Base-by-base conservation (phyloP, 2,888 invertebrate species). In the Choreutis nemorana region DNA sequence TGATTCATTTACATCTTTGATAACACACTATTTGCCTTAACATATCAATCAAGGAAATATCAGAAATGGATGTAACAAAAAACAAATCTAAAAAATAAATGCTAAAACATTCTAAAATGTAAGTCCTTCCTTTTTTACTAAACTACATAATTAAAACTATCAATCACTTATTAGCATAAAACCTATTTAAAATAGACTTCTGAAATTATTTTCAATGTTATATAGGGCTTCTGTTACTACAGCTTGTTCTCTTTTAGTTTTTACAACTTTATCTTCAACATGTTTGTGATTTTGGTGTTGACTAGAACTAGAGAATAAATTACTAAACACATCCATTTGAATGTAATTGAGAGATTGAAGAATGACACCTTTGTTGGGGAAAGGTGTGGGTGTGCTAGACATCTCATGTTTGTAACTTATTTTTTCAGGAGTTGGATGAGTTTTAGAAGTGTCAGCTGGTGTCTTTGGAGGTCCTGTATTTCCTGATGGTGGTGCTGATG, bases 321-420 rank as follows among this genome's bases (percentile, higher is more conserved):
- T 66, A 48, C 70, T 78, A 41, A 79, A 63, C 11, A 68, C 71
- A 57, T 78, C 78, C 70, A 80, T 72, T 48, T 79, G 72, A 33
- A 80, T 73, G 36, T 78, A 80, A 41, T 80, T 79, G 2, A 80
- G 55, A 13, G 79, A 78, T 36, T 73, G 62, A 8, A 77, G 50
- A 37, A 80, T 67, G 4, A 80, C 39, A 12, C 79, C 77, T 29
- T 63, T 64, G 39, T 73, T 61, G 11, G 79, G 79, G 34, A 73
- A 80, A 12, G 79, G 80, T 14, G 71, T 72, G 13, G 45, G 23
- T 10, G 24, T 45, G 9, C 28, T 10, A 53, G 44, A 26, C 53
- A 35, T 31, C 40, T 32, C 20, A 31, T 31, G 9, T 43, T 7
- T n/a, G 7, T 14, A 29, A 26, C 32, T 39, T 12, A 45, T 36